Percentiles rank a stretch among this genome's conserved stretches.
phyloP scores from a whole-genome alignment of 2,888 invertebrate species.

The Zaprionus lineosus region DNA sequence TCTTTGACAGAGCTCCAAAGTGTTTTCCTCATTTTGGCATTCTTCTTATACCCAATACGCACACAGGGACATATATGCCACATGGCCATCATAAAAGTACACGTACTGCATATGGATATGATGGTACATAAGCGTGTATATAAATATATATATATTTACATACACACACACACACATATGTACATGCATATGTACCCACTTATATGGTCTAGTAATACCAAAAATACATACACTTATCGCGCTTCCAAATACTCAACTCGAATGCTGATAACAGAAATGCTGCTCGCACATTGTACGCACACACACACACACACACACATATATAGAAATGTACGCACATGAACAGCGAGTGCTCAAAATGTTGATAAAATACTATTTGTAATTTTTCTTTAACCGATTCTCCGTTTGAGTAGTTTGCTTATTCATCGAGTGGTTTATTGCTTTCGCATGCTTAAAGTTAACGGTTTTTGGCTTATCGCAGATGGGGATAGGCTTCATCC shows the following conservation, averaged over 20 bases:
- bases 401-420: conserved; percentile 1
- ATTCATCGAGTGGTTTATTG: conserved; percentile 1
- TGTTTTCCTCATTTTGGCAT: conserved; percentile 42
- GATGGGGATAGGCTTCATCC: too few relatives aligned
- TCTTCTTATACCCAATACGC: conserved; percentile 13
- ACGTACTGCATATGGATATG: conserved; percentile 44
- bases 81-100: conserved; percentile 62
- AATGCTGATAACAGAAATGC: conserved; percentile 54
- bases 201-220: conserved; percentile 61
- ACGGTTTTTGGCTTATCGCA: too few relatives aligned
- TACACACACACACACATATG: background rate
- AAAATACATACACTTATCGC: conserved; percentile 69
- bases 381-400: conserved; percentile 18
- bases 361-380: conserved; percentile 22
- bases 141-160: conserved; percentile 2
- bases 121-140: conserved; percentile 20
- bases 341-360: conserved; percentile 8
- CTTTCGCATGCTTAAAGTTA: too few relatives aligned
- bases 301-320: conserved; percentile 2
- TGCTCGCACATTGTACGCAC: conserved; percentile 27
- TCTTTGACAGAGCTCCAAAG: conserved; percentile 9
- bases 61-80: conserved; percentile 65
- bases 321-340: background rate
- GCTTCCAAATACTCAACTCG: conserved; percentile 39
- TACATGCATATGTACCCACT: conserved; percentile 21